These are phyloP conservation scores for Acanthurus tractus DNA, from an alignment of 2,797 vertebrate genomes.

Conservation along the genomic window DNA sequence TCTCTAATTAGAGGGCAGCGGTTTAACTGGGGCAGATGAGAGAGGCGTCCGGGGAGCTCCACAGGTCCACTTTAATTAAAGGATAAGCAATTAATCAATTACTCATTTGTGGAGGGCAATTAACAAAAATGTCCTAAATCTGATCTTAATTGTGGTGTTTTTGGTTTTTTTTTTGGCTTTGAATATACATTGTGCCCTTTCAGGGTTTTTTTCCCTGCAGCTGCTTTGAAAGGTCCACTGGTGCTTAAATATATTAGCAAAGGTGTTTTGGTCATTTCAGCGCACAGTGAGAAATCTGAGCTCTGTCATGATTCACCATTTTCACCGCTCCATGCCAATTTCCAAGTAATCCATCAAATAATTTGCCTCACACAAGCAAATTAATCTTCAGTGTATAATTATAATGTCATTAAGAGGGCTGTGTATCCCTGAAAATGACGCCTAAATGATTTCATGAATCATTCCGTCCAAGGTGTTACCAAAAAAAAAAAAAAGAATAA, in stretches of 20 bases:
- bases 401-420: slow-evolving; percentile 67
- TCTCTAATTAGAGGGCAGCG: slow-evolving; percentile 62
- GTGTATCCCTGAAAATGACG: slow-evolving; percentile 64
- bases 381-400: slow-evolving; percentile 75
- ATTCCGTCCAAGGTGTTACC: slow-evolving; percentile 40
- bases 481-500: slow-evolving; percentile 12
- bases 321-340: slow-evolving; percentile 55
- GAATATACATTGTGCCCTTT: slow-evolving; percentile 9
- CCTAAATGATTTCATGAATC: slow-evolving; percentile 73
- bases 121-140: slow-evolving; percentile 51
- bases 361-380: slow-evolving; percentile 59
- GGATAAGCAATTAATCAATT: slow-evolving; percentile 74
- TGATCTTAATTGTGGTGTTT: slow-evolving; percentile 43
- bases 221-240: not conserved
- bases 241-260: slow-evolving; percentile 2
- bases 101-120: slow-evolving; percentile 64
- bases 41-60: slow-evolving; percentile 46
- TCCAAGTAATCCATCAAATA: slow-evolving; percentile 72
- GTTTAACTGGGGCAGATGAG: slow-evolving; percentile 61
- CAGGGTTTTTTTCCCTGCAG: slow-evolving; percentile 17
- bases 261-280: slow-evolving; percentile 43
- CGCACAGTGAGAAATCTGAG: slow-evolving; percentile 26
- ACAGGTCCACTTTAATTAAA: slow-evolving; percentile 71
- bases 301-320: slow-evolving; percentile 27
- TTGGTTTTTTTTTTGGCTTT: slow-evolving; percentile 28